phyloP scores from a whole-genome alignment of 2,113 vertebrate genomes.

The Sinocyclocheilus grahami region DNA sequence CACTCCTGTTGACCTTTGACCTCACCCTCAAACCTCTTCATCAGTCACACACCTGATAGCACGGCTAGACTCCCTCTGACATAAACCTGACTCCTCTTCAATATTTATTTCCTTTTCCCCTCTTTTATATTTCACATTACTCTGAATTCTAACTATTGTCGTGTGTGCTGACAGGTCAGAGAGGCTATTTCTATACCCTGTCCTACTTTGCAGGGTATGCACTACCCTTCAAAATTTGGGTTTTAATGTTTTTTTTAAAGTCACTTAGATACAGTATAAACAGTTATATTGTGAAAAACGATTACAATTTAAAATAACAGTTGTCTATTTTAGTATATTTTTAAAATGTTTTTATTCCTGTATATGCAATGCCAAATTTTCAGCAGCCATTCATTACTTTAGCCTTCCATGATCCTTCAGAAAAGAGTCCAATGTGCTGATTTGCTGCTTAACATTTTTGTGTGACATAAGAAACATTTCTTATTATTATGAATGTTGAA shows the following conservation, averaged over 20 bases:
- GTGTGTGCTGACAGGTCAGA: not conserved
- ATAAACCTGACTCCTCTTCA: constrained; percentile 26
- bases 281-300: not conserved
- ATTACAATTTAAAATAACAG: not conserved
- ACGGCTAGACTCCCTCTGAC: not conserved
- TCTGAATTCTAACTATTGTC: not conserved
- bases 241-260: not conserved
- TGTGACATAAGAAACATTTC: too few species aligned
- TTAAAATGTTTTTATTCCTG: not conserved
- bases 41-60: constrained; percentile 47
- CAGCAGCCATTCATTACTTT: too few species aligned
- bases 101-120: constrained; percentile 27
- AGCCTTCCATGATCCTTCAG: not conserved
- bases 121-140: not conserved
- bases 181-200: not conserved
- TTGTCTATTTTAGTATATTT: not conserved
- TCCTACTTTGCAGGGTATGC: not conserved
- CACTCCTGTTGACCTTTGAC: constrained; percentile 41
- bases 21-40: constrained; percentile 46
- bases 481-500: too few species aligned
- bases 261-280: not conserved
- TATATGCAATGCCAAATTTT: not conserved
- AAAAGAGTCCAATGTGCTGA: not conserved
- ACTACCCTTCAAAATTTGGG: not conserved
- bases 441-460: not conserved